Evolutionary conservation across 2,797 vertebrate species (phyloP), one percentile per base, ranked within the genome.

Genomic region (Myotis pilosus): DNA sequence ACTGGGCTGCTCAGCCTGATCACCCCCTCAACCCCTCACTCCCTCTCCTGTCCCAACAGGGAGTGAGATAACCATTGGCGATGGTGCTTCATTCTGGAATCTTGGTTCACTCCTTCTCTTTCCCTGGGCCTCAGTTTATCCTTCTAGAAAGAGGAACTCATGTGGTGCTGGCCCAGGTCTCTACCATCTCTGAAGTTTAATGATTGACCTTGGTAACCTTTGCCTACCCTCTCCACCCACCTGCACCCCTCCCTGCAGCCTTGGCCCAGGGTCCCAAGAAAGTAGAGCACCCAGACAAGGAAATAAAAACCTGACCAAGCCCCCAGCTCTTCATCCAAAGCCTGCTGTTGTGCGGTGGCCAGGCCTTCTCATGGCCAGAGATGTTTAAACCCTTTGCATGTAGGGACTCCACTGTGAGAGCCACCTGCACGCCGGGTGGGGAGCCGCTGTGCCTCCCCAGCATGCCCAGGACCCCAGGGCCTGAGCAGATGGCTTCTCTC

Each of bases 401-500:
- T 96, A 55, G 95, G 84, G 83, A 80, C 95, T 95, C 66, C 0
- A 38, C 15, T 0, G 88, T 94, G 33, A 68, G 90, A 94, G 92
- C 79, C 0, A 47, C 76, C 96, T n/a, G 2, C 30, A 19, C 33
- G 74, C 79, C 23, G 0, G 86, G 4, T 41, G 0, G 95, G 97
- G 96, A 97, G 97, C 97, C 97, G 97, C 96, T 78, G 79, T 19
- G 78, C 60, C 92, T 82, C 93, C 47, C 94, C 0, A 78, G 96
- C 96, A 96, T 84, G 80, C 95, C 90, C 0, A 23, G 8, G 96
- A 92, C 86, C 97, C 97, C 88, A 1, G 69, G 94, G 89, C 96
- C 81, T 5, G 20, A 97, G 96, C 98, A 98, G 98, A 98, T 97
- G 97, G 97, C 93, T 98, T 79, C 96, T 97, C 96, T 98, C 97